Conservation (phyloP, 2,797 vertebrate genomes). For the Avahi laniger region DNA sequence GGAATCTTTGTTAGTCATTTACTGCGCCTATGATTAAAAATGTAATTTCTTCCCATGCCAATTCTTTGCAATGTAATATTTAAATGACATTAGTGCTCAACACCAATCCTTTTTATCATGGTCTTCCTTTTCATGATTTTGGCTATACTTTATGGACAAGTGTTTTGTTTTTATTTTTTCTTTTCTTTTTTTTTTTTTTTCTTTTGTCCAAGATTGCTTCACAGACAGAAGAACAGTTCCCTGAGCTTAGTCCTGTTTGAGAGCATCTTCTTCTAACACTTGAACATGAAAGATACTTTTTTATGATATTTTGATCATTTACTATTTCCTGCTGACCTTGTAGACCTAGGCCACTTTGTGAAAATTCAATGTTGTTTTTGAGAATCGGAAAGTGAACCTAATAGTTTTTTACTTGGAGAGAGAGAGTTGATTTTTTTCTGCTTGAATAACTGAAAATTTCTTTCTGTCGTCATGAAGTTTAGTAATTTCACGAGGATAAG, state of each 20-base stretch:
- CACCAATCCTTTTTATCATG: not conserved
- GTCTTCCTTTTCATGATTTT: not conserved
- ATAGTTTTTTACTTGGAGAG: not conserved
- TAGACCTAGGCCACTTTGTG: not conserved
- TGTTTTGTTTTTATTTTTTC: not conserved
- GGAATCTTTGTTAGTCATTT: not conserved
- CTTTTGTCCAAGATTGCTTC: not conserved
- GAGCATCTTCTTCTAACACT: not conserved
- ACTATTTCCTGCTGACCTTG: not conserved
- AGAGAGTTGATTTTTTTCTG: not conserved
- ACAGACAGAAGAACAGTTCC: not conserved
- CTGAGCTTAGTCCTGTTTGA: not conserved
- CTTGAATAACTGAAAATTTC: not conserved
- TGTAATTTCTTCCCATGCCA: not conserved
- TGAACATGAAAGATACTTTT: not conserved
- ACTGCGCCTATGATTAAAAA: not conserved
- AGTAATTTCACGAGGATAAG: not conserved
- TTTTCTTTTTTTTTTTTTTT: not conserved
- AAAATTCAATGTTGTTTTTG: not conserved
- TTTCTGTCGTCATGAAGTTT: not conserved
- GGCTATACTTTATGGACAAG: not conserved
- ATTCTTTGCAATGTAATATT: not conserved
- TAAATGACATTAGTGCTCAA: not conserved
- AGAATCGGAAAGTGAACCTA: not conserved
- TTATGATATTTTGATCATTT: not conserved